Base-by-base conservation (phyloP, 2,113 vertebrate genomes). In the Pterocles burchelli region DNA sequence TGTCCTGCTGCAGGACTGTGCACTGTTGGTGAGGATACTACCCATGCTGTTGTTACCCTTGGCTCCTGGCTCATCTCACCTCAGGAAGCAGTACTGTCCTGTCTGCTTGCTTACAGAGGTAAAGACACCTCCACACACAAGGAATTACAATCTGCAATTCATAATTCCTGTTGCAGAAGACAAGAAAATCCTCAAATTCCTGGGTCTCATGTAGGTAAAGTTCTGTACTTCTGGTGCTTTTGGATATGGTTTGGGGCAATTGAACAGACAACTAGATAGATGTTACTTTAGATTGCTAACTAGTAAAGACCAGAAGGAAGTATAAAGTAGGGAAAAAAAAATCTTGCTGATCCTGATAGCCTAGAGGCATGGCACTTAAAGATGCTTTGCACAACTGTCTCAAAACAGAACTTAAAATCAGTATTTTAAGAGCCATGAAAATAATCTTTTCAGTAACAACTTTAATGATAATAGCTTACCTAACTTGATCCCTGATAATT, bases 11-110 rank as follows among this genome's bases (percentile, higher is more conserved):
- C 22, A 79, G 88, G 43, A 54, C 74, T 54, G 22, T 0, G 0
- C 25, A 7, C 10, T 75, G 31, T 12, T 0, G 2, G 41, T 22
- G 13, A 48, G 18, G 6, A 21, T 4, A 2, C 13, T 9, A 3
- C 10, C 8, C 0, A 0, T 48, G 36, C 38, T 41, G 4, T 18
- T 29, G 7, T 38, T 6, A 4, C 1, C 0, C 13, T 26, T 57
- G 20, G 15, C 5, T 77, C 24, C 13, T 67, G 20, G 15, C 22
- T 58, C 2, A 3, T 7, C 1, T n/a, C 2, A 5, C 20, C 29
- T 71, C 12, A 33, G 12, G 9, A 63, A 82, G 24, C 15, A 83
- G 10, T 1, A 1, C 4, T 43, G 12, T 21, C 45, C 9, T 62
- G 2, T 22, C 18, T 57, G 0, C 6, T 48, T 34, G 2, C 18